These are phyloP conservation scores for Anguilla megastoma DNA, from an alignment of 2,797 vertebrate species.

Conservation along the genomic window DNA sequence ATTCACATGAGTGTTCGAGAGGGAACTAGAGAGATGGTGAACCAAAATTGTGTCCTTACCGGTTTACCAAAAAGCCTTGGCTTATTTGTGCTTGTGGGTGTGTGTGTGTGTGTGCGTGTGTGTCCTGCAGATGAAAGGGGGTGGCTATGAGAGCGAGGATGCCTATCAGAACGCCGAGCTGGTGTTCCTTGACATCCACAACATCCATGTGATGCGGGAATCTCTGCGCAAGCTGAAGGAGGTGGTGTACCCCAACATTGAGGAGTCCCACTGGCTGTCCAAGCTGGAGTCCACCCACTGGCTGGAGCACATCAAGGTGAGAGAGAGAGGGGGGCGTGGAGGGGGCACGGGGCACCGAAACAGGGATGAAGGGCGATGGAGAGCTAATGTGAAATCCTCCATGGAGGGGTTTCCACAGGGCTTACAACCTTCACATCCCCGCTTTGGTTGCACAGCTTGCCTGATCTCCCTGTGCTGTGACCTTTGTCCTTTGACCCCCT, in stretches of 20 bases:
- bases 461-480: background rate
- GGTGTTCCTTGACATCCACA: slow-evolving; percentile 96
- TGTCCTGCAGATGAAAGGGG: slow-evolving; percentile 87
- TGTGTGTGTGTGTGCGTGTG: background rate
- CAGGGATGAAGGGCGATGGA: background rate
- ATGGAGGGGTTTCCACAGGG: background rate
- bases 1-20: background rate
- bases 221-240: slow-evolving; percentile 94
- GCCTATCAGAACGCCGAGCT: slow-evolving; percentile 98
- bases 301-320: slow-evolving; percentile 97
- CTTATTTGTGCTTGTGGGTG: background rate
- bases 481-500: background rate
- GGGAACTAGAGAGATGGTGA: background rate
- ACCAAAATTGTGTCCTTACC: background rate
- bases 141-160: slow-evolving; percentile 95
- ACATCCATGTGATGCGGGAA: slow-evolving; percentile 98
- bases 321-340: background rate
- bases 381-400: background rate
- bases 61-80: background rate
- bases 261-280: slow-evolving; percentile 94
- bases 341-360: background rate
- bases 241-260: slow-evolving; percentile 92
- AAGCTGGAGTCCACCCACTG: slow-evolving; percentile 96
- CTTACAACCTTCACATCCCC: background rate
- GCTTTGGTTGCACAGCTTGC: background rate